phyloP scores from a whole-genome alignment of 1,140 invertebrate species.

The Drosophila sechellia region DNA sequence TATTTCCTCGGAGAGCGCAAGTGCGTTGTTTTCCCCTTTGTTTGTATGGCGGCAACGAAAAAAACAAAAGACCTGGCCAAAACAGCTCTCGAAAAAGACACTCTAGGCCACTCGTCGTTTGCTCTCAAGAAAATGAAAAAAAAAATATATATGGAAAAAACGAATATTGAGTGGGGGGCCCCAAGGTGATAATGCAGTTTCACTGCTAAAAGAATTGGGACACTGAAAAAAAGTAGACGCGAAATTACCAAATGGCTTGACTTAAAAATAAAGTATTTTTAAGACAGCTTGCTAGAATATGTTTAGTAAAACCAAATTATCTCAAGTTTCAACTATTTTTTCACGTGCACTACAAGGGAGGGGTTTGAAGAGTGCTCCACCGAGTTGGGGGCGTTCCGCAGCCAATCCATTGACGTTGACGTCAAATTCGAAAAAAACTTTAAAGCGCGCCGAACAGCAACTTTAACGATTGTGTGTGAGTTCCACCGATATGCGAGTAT shows the following conservation, averaged over 20 bases:
- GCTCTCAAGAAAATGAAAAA: slow-evolving; percentile 20
- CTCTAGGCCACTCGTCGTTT: slow-evolving; percentile 67
- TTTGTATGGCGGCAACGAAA: slow-evolving; percentile 68
- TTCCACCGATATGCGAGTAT: not conserved
- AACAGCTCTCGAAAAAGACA: slow-evolving; percentile 75
- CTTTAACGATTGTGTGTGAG: slow-evolving; percentile 44
- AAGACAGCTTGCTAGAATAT: no score
- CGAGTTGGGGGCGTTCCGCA: slow-evolving; percentile 24
- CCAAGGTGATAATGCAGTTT: slow-evolving; percentile 80
- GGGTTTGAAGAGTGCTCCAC: not conserved
- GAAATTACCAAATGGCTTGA: not conserved
- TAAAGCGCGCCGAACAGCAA: slow-evolving; percentile 66
- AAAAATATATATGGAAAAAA: not conserved
- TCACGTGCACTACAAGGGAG: slow-evolving; percentile 10
- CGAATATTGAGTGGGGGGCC: slow-evolving; percentile 50
- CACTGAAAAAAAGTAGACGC: not conserved
- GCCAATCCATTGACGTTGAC: slow-evolving; percentile 53
- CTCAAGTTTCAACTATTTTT: not conserved
- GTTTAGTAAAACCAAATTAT: not conserved
- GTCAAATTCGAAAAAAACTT: slow-evolving; percentile 58
- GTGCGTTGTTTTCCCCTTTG: slow-evolving; percentile 46
- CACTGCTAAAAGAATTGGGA: slow-evolving; percentile 22
- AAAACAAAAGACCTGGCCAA: slow-evolving; percentile 68
- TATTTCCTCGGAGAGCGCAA: slow-evolving; percentile 13
- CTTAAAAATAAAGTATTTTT: not conserved